Evolutionary conservation across 2,113 vertebrate genomes (phyloP).

Genomic region (Campylorhamphus procurvoides): DNA sequence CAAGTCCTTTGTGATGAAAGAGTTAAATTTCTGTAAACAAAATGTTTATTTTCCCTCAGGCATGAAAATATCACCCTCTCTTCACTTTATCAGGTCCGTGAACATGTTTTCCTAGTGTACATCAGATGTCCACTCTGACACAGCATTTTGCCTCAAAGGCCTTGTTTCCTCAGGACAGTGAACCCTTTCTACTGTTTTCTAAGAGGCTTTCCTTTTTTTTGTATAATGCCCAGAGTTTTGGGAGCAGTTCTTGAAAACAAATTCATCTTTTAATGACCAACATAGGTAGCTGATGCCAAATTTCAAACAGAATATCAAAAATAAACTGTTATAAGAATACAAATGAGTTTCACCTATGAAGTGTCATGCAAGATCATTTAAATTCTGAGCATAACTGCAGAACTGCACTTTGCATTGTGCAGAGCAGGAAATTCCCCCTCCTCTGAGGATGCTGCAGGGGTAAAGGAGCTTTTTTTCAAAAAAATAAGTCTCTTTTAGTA

Average conservation of each 20-base stretch:
- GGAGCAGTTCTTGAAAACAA: not conserved
- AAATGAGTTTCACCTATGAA: constrained; percentile 10
- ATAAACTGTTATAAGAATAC: not conserved
- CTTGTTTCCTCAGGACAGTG: not conserved
- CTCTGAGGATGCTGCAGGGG: not conserved
- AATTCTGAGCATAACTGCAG: not conserved
- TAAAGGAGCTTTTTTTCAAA: not conserved
- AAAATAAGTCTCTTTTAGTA: not conserved
- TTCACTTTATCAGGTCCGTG: not conserved
- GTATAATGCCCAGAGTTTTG: not conserved
- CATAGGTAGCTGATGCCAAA: not conserved
- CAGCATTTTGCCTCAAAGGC: not conserved
- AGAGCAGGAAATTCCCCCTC: not conserved
- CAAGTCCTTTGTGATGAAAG: not conserved
- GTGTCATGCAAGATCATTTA: not conserved
- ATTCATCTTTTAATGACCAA: not conserved
- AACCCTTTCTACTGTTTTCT: not conserved
- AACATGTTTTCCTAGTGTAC: not conserved
- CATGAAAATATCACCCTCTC: not conserved
- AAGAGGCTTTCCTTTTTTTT: not conserved
- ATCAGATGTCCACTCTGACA: not conserved
- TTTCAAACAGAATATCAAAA: constrained; percentile 27
- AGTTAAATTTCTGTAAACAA: not conserved
- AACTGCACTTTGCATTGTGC: not conserved
- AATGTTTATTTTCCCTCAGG: not conserved